A percentile compares a stretch with the other conserved stretches of the same genome.
Conservation (phyloP, 2,113 vertebrate species). For the Eublepharis macularius region DNA sequence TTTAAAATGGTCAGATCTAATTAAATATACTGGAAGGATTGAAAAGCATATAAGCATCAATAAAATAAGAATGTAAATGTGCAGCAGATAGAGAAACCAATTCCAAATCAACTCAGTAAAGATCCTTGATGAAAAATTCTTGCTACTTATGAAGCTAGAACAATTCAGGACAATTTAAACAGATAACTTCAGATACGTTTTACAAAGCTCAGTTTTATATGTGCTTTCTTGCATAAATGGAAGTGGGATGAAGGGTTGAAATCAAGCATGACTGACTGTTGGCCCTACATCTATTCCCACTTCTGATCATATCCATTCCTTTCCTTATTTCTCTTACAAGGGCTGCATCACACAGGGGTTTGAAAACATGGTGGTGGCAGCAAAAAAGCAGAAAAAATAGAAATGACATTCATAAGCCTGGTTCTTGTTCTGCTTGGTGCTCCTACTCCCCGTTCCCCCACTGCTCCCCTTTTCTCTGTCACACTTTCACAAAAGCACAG, state of each 20-base stretch:
- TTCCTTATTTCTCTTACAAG: background rate
- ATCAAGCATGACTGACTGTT: background rate
- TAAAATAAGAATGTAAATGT: background rate
- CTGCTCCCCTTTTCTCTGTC: no score
- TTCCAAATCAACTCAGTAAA: constrained; percentile 1
- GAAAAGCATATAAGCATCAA: background rate
- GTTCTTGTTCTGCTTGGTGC: no score
- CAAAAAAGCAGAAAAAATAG: no score
- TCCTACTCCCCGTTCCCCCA: no score
- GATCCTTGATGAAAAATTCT: background rate
- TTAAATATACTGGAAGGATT: constrained; percentile 42
- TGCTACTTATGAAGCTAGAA: constrained; percentile 1
- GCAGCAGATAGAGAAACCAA: background rate
- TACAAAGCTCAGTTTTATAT: background rate
- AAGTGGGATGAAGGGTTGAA: background rate
- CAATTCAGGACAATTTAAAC: background rate
- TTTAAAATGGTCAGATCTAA: constrained; percentile 56
- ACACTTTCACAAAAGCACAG: no score
- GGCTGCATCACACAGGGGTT: no score
- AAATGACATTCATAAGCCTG: no score
- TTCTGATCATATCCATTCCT: background rate
- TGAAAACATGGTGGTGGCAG: no score
- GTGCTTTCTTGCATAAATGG: background rate
- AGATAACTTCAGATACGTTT: background rate
- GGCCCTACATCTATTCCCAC: background rate